These are phyloP conservation scores for Auanema freiburgensis DNA, from an alignment of 2,888 invertebrate species.

Conservation along the genomic window DNA sequence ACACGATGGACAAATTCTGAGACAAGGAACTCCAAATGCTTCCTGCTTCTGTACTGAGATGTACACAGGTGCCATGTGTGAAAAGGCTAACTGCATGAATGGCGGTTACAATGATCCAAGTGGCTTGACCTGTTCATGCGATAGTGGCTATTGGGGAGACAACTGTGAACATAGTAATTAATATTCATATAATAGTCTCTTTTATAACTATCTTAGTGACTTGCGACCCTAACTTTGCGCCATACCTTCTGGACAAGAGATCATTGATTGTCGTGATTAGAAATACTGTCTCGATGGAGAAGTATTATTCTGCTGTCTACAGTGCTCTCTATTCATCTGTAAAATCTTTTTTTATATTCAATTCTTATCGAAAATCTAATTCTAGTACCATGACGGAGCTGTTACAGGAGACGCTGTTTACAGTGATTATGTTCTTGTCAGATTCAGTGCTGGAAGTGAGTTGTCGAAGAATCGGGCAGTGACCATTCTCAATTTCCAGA, in stretches of 20 bases:
- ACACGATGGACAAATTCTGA: conserved; percentile 36
- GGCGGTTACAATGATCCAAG: conserved; percentile 39
- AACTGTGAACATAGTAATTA: conserved; percentile 46
- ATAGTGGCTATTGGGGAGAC: conserved; percentile 39
- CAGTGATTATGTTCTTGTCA: conserved; percentile 36
- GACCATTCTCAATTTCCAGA: neutral
- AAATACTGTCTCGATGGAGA: conserved; percentile 33
- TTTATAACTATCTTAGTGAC: conserved; percentile 28
- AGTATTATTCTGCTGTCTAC: conserved; percentile 25
- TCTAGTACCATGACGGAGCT: conserved; percentile 8
- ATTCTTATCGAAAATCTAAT: neutral
- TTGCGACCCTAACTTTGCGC: conserved; percentile 43
- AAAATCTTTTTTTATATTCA: too few relatives aligned
- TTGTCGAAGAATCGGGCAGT: too few relatives aligned
- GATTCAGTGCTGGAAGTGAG: conserved; percentile 31
- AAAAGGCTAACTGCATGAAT: conserved; percentile 49
- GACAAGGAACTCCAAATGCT: conserved; percentile 18
- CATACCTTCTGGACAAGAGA: conserved; percentile 41
- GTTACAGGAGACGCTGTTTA: conserved; percentile 27
- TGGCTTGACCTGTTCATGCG: conserved; percentile 36
- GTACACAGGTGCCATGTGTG: conserved; percentile 43
- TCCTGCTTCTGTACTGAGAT: conserved; percentile 50
- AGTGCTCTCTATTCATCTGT: conserved; percentile 27
- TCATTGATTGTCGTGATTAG: conserved; percentile 44
- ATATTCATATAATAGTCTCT: neutral